These are phyloP conservation scores for Pachliopta kotzebuea DNA, from an alignment of 2,888 invertebrate species.

Conservation along the genomic window DNA sequence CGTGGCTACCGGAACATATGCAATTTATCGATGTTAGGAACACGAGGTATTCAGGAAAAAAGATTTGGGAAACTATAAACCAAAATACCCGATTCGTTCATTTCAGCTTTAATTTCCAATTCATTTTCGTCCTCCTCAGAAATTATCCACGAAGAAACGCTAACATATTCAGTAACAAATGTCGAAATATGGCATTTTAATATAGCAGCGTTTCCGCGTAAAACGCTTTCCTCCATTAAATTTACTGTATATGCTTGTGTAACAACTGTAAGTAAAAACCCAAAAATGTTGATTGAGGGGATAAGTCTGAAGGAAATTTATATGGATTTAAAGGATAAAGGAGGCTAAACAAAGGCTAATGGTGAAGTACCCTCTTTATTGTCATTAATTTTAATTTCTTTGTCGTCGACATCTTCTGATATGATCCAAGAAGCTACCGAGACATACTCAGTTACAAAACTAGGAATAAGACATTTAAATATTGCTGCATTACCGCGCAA, in stretches of 20 bases:
- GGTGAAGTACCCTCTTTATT: conserved; percentile 55
- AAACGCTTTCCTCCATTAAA: conserved; percentile 94
- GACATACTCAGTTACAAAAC: conserved; percentile 92
- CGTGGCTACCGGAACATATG: neutral
- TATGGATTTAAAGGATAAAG: conserved; percentile 15
- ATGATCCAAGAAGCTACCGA: conserved; percentile 89
- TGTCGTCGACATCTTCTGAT: conserved; percentile 78
- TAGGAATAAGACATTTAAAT: conserved; percentile 90
- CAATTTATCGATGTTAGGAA: conserved; percentile 29
- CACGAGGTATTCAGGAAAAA: conserved; percentile 24
- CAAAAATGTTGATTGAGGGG: conserved; percentile 25
- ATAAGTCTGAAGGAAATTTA: conserved; percentile 26
- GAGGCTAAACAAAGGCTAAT: conserved; percentile 10
- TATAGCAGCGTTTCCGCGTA: conserved; percentile 93
- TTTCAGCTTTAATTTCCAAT: conserved; percentile 72
- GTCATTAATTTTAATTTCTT: conserved; percentile 60
- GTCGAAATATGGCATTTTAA: conserved; percentile 96
- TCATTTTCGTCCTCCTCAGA: conserved; percentile 81
- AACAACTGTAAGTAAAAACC: conserved; percentile 85
- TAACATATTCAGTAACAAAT: conserved; percentile 94
- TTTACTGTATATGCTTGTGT: conserved; percentile 93
- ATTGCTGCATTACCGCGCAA: conserved; percentile 90
- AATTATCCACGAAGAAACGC: conserved; percentile 92
- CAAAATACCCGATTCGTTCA: conserved; percentile 63
- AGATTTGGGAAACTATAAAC: conserved; percentile 16